These are phyloP conservation scores for Rana temporaria DNA, from an alignment of 2,113 vertebrate species.

Conservation along the genomic window DNA sequence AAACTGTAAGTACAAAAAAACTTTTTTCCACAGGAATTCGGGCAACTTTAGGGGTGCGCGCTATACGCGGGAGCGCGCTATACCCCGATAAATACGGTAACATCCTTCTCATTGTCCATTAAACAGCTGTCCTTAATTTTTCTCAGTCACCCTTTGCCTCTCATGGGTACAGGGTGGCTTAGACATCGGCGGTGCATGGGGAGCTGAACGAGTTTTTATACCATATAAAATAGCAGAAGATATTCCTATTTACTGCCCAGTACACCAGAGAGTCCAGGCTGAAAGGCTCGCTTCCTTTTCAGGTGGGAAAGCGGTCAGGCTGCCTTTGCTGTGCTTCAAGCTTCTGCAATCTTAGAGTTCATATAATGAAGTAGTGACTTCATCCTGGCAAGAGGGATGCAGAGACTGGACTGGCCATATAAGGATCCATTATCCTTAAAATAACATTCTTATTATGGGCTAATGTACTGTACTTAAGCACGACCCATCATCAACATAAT, in stretches of 20 bases:
- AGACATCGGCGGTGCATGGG: no score
- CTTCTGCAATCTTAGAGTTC: slow-evolving; percentile 26
- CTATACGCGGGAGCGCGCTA: no score
- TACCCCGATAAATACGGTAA: no score
- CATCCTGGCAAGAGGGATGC: slow-evolving; percentile 68
- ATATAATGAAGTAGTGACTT: slow-evolving; percentile 64
- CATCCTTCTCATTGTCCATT: no score
- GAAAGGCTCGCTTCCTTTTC: no score
- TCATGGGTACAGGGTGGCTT: no score
- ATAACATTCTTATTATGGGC: slow-evolving; percentile 54
- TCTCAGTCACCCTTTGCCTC: no score
- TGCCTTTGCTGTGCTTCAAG: neutral
- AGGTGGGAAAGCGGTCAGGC: neutral
- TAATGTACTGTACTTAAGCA: neutral
- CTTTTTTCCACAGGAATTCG: no score
- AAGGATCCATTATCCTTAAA: slow-evolving; percentile 70
- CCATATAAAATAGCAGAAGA: neutral
- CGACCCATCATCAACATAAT: neutral
- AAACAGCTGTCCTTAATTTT: no score
- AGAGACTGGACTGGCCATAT: slow-evolving; percentile 72
- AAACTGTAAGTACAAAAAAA: no score
- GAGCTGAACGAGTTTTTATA: neutral
- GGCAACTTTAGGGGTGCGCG: no score
- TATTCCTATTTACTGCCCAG: neutral
- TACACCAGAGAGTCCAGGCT: neutral